Evolutionary conservation across 2,888 invertebrate genomes (phyloP).

Genomic region (Parascotia fuliginaria): DNA sequence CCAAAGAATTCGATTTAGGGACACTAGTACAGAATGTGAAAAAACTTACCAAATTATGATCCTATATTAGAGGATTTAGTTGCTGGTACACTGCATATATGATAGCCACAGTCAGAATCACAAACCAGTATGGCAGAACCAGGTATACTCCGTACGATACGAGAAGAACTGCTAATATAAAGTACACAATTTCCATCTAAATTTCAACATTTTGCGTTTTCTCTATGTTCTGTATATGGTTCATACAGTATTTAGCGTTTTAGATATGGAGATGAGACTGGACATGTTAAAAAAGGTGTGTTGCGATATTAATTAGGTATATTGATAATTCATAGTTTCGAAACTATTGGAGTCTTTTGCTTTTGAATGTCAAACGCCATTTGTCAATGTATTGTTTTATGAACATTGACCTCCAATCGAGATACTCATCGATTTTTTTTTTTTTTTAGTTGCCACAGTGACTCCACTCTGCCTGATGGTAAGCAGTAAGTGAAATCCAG

Average conservation of each 20-base stretch:
- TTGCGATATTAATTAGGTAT: too few relatives aligned
- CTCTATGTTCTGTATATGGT: conserved; percentile 12
- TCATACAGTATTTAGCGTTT: background rate
- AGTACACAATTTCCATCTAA: conserved; percentile 77
- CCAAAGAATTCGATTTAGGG: too few relatives aligned
- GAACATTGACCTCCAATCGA: background rate
- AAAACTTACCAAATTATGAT: background rate
- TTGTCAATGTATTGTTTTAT: background rate
- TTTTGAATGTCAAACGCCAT: background rate
- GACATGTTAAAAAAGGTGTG: too few relatives aligned
- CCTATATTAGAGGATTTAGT: background rate
- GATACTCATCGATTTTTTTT: too few relatives aligned
- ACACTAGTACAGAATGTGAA: too few relatives aligned
- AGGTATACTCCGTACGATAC: conserved; percentile 63
- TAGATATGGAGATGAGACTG: too few relatives aligned
- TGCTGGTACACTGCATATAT: conserved; percentile 61
- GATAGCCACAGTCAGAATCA: conserved; percentile 56
- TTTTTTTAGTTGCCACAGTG: too few relatives aligned
- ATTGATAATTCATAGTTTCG: too few relatives aligned
- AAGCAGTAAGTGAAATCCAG: too few relatives aligned
- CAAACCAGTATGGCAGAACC: conserved; percentile 71
- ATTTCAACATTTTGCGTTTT: conserved; percentile 50
- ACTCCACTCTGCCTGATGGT: too few relatives aligned
- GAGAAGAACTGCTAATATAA: conserved; percentile 56
- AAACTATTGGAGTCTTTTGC: too few relatives aligned